phyloP scores from a whole-genome alignment of 1,140 invertebrate genomes.

The Tetragnatha versicolor region DNA sequence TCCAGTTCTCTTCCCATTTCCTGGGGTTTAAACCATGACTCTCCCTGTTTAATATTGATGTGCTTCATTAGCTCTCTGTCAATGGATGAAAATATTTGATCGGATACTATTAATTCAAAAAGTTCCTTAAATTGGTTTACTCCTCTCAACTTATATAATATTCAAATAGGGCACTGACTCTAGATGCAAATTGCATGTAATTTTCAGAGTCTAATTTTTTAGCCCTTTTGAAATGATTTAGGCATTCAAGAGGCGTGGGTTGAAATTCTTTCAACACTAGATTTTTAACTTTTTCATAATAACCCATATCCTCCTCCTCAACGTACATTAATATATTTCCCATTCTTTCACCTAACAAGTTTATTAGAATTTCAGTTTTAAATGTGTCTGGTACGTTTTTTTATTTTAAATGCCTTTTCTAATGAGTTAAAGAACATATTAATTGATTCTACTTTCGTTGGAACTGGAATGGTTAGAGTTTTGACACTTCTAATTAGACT shows the following conservation, averaged over 20 bases:
- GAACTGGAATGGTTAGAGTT: too few species aligned
- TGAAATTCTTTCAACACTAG: neutral
- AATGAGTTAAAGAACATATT: neutral
- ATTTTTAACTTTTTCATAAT: neutral
- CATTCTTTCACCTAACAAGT: neutral
- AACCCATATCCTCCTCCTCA: neutral
- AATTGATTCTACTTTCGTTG: neutral
- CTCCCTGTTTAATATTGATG: neutral
- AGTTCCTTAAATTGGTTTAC: neutral
- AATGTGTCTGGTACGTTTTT: neutral
- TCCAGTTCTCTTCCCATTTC: neutral
- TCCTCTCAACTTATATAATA: neutral
- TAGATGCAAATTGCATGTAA: neutral
- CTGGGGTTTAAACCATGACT: neutral
- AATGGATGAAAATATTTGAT: neutral
- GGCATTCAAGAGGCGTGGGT: neutral
- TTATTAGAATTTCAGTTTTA: neutral
- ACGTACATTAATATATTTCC: neutral
- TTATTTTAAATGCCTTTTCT: neutral
- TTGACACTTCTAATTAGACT: too few species aligned
- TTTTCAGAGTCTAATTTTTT: neutral
- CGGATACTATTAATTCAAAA: neutral
- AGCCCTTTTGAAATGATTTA: neutral
- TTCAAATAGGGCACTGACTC: neutral
- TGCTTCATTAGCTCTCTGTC: neutral